phyloP scores from a whole-genome alignment of 2,797 vertebrate genomes.

The Pteropus rufus region DNA sequence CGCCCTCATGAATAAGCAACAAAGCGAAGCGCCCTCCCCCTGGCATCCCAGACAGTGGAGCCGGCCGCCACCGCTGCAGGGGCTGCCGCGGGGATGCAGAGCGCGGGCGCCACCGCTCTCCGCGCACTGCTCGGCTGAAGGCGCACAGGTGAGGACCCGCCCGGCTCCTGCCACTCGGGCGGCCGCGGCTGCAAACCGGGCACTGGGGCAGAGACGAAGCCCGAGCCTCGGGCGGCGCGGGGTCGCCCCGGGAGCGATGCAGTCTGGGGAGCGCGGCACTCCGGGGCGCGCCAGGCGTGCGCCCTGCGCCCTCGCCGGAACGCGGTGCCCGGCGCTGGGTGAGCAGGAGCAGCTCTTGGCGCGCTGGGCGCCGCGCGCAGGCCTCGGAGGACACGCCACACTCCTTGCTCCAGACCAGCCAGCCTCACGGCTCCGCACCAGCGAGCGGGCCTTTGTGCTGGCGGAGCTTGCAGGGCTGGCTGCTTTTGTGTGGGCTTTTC shows the following conservation, averaged over 20 bases:
- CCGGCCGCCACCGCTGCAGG: slow-evolving; percentile 37
- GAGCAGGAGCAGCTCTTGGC: not conserved
- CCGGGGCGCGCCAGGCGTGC: not conserved
- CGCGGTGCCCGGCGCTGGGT: not conserved
- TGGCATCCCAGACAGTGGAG: slow-evolving; percentile 45
- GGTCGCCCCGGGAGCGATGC: not conserved
- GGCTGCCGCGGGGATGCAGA: slow-evolving; percentile 58
- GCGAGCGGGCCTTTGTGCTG: slow-evolving; percentile 69
- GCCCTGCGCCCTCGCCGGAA: not conserved
- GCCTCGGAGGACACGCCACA: slow-evolving; percentile 42
- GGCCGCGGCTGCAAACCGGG: not conserved
- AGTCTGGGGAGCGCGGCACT: not conserved
- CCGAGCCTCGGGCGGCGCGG: not conserved
- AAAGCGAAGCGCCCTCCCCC: slow-evolving; percentile 45
- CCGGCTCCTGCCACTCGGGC: not conserved
- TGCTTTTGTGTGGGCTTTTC: slow-evolving; percentile 68
- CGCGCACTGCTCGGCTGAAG: slow-evolving; percentile 51
- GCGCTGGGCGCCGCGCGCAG: slow-evolving; percentile 36
- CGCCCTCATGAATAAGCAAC: slow-evolving; percentile 72
- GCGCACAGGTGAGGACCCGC: slow-evolving; percentile 64
- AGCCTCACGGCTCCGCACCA: slow-evolving; percentile 39
- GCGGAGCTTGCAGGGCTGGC: slow-evolving; percentile 44
- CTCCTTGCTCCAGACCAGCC: slow-evolving; percentile 14
- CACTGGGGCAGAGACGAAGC: not conserved
- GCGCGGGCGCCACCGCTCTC: slow-evolving; percentile 6